Base-by-base conservation (phyloP, 2,888 invertebrate species). In the Aporophyla nigra region DNA sequence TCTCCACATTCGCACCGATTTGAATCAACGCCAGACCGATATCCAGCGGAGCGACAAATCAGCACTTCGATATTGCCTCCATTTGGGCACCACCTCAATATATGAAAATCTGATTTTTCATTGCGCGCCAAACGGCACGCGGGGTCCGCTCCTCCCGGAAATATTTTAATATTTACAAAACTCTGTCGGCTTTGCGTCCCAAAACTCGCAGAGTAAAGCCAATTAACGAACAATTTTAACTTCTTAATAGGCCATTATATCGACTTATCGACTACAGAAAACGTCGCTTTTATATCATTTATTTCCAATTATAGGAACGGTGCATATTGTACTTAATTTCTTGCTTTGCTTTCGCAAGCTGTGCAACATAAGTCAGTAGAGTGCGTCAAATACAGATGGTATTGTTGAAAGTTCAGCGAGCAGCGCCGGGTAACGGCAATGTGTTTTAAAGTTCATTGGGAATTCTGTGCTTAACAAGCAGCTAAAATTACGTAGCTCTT, bases 41-140 rank as follows among this genome's bases (percentile, higher is more conserved):
- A 95, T 95, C 92, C 95, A 95, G 90, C 90, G 93, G 92, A 94
- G 95, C 96, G 96, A 95, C 95, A 96, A 96, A 96, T 96, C 96
- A 95, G 95, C 94, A 96, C 94, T 95, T 93, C 95, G 94, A 95
- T 96, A 96, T 96, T 96, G 95, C 95, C 96, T 96, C 95, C 94
- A 96, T 96, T 96, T 95, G 94, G 93, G 92, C 91, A 94, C 92
- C 93, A 93, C 93, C 92, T 94, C 94, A 93, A 94, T 94, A 95
- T 94, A 94, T 93, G 93, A 93, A 94, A 95, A 95, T 94, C 91
- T 83, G 93, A 95, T 95, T 95, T 95, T 95, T 94, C 93, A 93
- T 93, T 92, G 93, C 92, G 86, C 75, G 84, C 86, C 76, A 83
- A 88, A 78, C 84, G 88, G 77, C 77, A 87, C 76, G 66, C 75